phyloP scores from a whole-genome alignment of 2,888 invertebrate species.

The Odontocolon sp. region DNA sequence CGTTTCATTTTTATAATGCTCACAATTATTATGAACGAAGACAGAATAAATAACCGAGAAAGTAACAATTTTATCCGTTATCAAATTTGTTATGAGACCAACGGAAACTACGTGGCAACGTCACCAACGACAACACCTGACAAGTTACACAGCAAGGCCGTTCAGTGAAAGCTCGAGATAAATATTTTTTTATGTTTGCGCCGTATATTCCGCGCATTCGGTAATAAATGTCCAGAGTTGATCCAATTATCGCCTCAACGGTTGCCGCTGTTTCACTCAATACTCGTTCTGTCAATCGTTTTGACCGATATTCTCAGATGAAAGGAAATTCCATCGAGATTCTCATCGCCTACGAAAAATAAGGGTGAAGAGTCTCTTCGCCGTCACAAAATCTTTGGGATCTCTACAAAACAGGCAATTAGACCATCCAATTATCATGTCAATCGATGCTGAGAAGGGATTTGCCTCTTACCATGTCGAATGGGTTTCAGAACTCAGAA shows the following conservation, averaged over 20 bases:
- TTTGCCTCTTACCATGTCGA: constrained; percentile 10
- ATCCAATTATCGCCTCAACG: constrained; percentile 25
- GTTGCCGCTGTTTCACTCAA: neutral
- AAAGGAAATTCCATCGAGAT: neutral
- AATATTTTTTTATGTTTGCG: neutral
- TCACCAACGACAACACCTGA: neutral
- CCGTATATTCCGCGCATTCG: constrained; percentile 14
- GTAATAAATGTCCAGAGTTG: neutral
- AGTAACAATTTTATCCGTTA: neutral
- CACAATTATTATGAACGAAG: too few species aligned
- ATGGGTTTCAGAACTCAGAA: too few species aligned
- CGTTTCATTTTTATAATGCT: too few species aligned
- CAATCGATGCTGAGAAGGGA: constrained; percentile 50
- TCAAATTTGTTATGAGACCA: neutral
- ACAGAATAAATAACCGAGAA: neutral
- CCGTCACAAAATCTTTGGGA: constrained; percentile 5
- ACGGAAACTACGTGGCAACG: neutral
- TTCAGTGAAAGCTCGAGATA: constrained; percentile 12
- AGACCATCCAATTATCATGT: constrained; percentile 62
- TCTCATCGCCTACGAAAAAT: constrained; percentile 8
- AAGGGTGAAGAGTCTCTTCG: neutral
- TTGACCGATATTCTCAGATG: neutral
- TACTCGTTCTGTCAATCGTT: neutral
- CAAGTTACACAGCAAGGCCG: neutral
- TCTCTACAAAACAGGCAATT: constrained; percentile 54